Conservation (phyloP, 2,888 invertebrate species). For the Sicus ferrugineus region DNA sequence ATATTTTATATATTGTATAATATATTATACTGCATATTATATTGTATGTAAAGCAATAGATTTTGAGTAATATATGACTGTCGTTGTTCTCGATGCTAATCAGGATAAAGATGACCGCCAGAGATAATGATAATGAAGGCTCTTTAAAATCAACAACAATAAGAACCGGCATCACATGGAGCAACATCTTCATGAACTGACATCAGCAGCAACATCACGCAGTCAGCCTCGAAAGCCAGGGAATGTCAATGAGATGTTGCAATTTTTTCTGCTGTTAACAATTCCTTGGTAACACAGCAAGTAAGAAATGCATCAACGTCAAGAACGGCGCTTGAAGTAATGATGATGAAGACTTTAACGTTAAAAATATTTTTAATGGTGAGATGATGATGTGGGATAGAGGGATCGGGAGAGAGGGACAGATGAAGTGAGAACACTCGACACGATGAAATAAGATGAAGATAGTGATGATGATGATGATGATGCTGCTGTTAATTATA, state of each 20-base stretch:
- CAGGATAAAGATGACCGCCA: too few relatives aligned
- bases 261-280: slow-evolving; percentile 22
- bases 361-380: neutral
- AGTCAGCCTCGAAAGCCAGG: neutral
- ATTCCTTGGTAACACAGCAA: slow-evolving; percentile 12
- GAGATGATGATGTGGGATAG: neutral
- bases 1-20: too few relatives aligned
- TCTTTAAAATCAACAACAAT: too few relatives aligned
- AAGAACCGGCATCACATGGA: too few relatives aligned
- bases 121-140: too few relatives aligned
- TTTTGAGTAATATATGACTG: too few relatives aligned
- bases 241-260: slow-evolving; percentile 11
- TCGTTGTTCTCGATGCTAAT: too few relatives aligned
- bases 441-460: neutral
- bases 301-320: slow-evolving; percentile 24
- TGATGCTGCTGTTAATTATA: neutral
- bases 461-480: neutral
- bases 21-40: too few relatives aligned
- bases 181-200: too few relatives aligned
- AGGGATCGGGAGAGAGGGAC: neutral
- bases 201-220: neutral
- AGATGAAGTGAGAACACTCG: neutral
- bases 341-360: slow-evolving; percentile 9
- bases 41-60: too few relatives aligned
- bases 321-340: neutral